phyloP scores from a whole-genome alignment of 2,888 invertebrate genomes.

The Escarpia spicata region DNA sequence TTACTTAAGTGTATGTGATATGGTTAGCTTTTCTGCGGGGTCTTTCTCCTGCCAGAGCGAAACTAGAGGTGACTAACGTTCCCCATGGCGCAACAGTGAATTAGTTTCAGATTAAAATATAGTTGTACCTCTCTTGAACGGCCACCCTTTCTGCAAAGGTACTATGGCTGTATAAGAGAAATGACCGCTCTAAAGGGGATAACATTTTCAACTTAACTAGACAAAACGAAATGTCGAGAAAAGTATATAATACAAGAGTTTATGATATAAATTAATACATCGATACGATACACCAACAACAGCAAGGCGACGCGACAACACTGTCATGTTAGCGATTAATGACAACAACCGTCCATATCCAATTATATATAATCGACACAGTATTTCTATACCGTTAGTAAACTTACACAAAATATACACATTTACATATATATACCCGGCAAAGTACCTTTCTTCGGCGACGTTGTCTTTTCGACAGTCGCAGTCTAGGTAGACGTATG shows the following conservation, averaged over 20 bases:
- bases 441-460: not conserved
- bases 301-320: not conserved
- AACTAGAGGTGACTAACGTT: too few relatives aligned
- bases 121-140: too few relatives aligned
- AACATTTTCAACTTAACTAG: not conserved
- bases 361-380: constrained; percentile 7
- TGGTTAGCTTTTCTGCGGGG: too few relatives aligned
- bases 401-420: constrained; percentile 7
- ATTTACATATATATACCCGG: not conserved
- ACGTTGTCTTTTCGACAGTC: not conserved
- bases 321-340: not conserved
- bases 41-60: too few relatives aligned
- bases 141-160: too few relatives aligned
- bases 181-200: too few relatives aligned
- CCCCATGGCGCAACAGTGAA: too few relatives aligned
- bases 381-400: not conserved
- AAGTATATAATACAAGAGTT: not conserved
- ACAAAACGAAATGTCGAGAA: not conserved
- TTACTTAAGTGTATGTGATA: too few relatives aligned
- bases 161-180: too few relatives aligned
- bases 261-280: constrained; percentile 13
- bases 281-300: not conserved
- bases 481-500: not conserved
- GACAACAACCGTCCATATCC: not conserved
- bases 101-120: too few relatives aligned